A percentile compares a stretch with the other conserved stretches of the same genome.
Conservation (phyloP, 2,113 vertebrate genomes). For the Phasianus colchicus region DNA sequence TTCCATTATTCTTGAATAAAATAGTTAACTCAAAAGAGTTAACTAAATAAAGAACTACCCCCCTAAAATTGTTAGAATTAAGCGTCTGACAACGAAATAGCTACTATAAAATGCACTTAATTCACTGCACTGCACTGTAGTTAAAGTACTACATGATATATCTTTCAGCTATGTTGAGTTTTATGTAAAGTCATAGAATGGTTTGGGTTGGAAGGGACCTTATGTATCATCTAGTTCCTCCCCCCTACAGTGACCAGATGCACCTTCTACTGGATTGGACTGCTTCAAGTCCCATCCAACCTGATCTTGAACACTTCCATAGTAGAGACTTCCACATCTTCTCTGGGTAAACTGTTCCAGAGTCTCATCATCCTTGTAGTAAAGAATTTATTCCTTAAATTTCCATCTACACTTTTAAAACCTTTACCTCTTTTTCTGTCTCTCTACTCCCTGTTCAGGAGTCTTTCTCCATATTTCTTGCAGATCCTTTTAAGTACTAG, state of each 20-base stretch:
- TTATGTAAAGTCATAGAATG: not conserved
- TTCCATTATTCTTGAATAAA: not conserved
- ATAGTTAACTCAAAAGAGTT: not conserved
- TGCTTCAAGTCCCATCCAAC: not conserved
- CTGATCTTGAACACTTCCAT: not conserved
- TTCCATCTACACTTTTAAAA: not conserved
- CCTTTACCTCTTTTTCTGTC: not conserved
- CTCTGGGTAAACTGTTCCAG: not conserved
- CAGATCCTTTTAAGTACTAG: not conserved
- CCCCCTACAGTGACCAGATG: not conserved
- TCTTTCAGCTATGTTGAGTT: not conserved
- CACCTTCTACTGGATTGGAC: not conserved
- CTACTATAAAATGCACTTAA: not conserved
- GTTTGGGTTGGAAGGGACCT: not conserved
- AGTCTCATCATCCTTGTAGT: too few species aligned
- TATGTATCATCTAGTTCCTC: not conserved
- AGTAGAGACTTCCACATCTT: not conserved
- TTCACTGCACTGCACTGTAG: too few species aligned
- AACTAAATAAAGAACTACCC: not conserved
- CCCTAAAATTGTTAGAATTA: not conserved
- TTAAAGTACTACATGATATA: fast-evolving
- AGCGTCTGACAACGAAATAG: too few species aligned
- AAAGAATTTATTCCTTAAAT: not conserved
- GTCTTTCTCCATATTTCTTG: not conserved
- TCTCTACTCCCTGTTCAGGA: not conserved